Base-by-base conservation (phyloP, 2,113 vertebrate genomes). In the Nansenia antarctica region DNA sequence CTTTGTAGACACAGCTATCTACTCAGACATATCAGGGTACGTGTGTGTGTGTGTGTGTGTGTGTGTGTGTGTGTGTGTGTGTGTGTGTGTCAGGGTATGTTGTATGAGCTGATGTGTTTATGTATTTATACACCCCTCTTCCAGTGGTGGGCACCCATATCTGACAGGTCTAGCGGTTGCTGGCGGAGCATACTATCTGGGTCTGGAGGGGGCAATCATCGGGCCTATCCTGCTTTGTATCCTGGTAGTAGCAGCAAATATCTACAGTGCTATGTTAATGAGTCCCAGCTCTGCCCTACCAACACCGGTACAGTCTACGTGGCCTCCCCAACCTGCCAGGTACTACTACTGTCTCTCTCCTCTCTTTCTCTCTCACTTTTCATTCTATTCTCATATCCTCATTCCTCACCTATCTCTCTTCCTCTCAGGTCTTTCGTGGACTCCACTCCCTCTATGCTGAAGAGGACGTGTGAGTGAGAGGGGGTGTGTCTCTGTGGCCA, bases 21-120 rank as follows among this genome's bases (percentile, higher is more conserved):
- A 99, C 87, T 98, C 96, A 0, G 98, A 99, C 85, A 99, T 99
- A 88, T 99, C 98, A 20, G 98, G 98, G 98, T 99, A 85, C 78
- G 93, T 54, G 9, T 14, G 42, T 3, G 35, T 32, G 18, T 3
- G 5, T 15, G 27, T 9, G 14, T 15, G n/a, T 26, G 6, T 26
- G 24, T 34, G 11, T 47, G 30, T 20, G 32, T 32, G 27, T 39
- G 35, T 39, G 65, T 59, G 59, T 45, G 32, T 67, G 15, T 70
- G 11, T 67, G 29, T 72, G 26, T 62, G 32, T 49, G 27, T 61
- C 15, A 47, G 4, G 7, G 32, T 24, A 20, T 12, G 24, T 9
- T 52, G 7, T 11, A 29, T 57, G 24, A 20, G 58, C 12, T 47
- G 5, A 31, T 22, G 52, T 58, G 42, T 63, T 26, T 27, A 2